These are phyloP conservation scores for Agriotes lineatus DNA, from an alignment of 2,888 invertebrate species.

Conservation along the genomic window DNA sequence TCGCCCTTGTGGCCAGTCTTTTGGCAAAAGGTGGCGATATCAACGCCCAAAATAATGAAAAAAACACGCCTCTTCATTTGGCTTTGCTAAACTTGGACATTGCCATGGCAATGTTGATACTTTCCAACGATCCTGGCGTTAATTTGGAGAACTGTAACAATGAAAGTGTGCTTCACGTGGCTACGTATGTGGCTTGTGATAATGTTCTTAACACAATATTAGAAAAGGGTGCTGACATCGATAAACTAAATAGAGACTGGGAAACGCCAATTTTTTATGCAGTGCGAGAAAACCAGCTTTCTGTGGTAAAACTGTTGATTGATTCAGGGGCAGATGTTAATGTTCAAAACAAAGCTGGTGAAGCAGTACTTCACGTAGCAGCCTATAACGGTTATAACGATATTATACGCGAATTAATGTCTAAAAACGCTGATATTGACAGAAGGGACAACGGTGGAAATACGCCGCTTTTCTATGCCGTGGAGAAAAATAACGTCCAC, in stretches of 20 bases:
- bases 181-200: too few relatives aligned
- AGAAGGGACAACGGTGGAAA: not conserved
- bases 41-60: not conserved
- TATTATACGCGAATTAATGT: not conserved
- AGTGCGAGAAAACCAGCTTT: not conserved
- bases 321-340: not conserved
- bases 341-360: not conserved
- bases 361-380: not conserved
- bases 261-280: too few relatives aligned
- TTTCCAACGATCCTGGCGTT: too few relatives aligned
- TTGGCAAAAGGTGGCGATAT: not conserved
- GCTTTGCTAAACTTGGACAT: too few relatives aligned
- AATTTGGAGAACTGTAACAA: too few relatives aligned
- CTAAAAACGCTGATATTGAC: not conserved
- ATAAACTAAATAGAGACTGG: too few relatives aligned
- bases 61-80: slow-evolving; percentile 14
- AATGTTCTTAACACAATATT: too few relatives aligned
- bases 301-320: not conserved
- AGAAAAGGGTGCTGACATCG: too few relatives aligned
- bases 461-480: not conserved
- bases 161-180: too few relatives aligned
- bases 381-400: not conserved
- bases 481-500: not conserved
- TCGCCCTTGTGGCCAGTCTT: not conserved
- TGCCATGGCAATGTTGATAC: too few relatives aligned